Base-by-base conservation (phyloP, 2,888 invertebrate genomes). In the Caenorhabditis sinica region DNA sequence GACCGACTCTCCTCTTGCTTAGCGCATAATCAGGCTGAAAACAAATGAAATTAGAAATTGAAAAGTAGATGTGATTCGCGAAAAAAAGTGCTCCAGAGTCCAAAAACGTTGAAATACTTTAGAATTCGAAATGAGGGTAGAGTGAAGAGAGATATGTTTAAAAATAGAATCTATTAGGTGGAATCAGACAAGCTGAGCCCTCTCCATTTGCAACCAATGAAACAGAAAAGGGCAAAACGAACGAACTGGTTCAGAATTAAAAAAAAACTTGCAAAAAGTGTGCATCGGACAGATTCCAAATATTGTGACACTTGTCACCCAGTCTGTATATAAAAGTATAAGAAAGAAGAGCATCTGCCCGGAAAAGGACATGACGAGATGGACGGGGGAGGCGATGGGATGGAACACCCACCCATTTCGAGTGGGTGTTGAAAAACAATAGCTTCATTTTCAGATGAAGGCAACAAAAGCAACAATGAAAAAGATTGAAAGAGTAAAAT, bases 21-120 rank as follows among this genome's bases (percentile, higher is more conserved):
- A 82, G 75, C 82, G 82, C 82, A 82, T 82, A 82, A 74, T 75
- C 82, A 82, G 82, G 82, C 82, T 82, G 82, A 53, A 82, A 82
- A 20, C 28, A 3, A 28, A 40, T 6, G 11, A 36, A 45, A 43
- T 36, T 45, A 28, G 17, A 33, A 28, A 40, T 51, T 71, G 25
- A 33, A 20, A n/a, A 33, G 0, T 9, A 13, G 6, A 17, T 2
- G 20, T 23, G 40, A 23, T 9, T 36, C 8, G 3, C 58, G 13
- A 60, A 17, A 30, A 40, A 17, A 58, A 3, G 28, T 33, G 13
- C 28, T n/a, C n/a, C n/a, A n/a, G n/a, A n/a, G n/a, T n/a, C n/a
- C n/a, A n/a, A n/a, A n/a, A n/a, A n/a, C n/a, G n/a, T n/a, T n/a
- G 45, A 45, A 0, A 51, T n/a, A 23, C 5, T 17, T 25, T 5